phyloP scores from a whole-genome alignment of 1,140 invertebrate species.

The Drosophila takahashii region DNA sequence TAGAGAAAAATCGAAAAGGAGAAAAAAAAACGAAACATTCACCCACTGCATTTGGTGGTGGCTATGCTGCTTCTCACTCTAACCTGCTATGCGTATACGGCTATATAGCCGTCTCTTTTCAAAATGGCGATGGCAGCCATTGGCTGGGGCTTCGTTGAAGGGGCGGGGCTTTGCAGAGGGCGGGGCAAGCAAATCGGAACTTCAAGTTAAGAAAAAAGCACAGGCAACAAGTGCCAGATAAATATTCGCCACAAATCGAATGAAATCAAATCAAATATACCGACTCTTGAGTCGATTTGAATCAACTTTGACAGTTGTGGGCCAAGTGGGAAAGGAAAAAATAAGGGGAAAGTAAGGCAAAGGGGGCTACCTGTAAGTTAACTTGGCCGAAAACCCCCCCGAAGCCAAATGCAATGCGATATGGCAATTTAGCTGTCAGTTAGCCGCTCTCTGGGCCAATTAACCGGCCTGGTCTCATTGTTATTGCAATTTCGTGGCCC shows the following conservation, averaged over 20 bases:
- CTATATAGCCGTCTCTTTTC: conserved; percentile 59
- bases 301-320: conserved; percentile 51
- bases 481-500: conserved; percentile 75
- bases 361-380: not conserved
- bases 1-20: conserved; percentile 30
- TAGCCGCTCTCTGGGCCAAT: conserved; percentile 78
- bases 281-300: conserved; percentile 56
- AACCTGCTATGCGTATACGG: not conserved
- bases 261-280: conserved; percentile 43
- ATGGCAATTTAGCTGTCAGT: conserved; percentile 81
- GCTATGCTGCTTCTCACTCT: conserved; percentile 43
- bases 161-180: conserved; percentile 28
- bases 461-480: conserved; percentile 63
- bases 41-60: conserved; percentile 65
- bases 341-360: too few relatives aligned
- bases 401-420: conserved; percentile 70
- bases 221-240: conserved; percentile 70
- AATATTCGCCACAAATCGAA: conserved; percentile 47
- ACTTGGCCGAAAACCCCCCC: conserved; percentile 3
- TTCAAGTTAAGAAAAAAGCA: conserved; percentile 25
- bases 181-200: conserved; percentile 14
- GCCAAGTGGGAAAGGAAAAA: conserved; percentile 19
- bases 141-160: conserved; percentile 31
- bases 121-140: conserved; percentile 72
- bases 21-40: conserved; percentile 28